A percentile compares a stretch with the other conserved stretches of the same genome.
phyloP scores from a whole-genome alignment of 2,797 vertebrate species.

The Anguilla pacifica region DNA sequence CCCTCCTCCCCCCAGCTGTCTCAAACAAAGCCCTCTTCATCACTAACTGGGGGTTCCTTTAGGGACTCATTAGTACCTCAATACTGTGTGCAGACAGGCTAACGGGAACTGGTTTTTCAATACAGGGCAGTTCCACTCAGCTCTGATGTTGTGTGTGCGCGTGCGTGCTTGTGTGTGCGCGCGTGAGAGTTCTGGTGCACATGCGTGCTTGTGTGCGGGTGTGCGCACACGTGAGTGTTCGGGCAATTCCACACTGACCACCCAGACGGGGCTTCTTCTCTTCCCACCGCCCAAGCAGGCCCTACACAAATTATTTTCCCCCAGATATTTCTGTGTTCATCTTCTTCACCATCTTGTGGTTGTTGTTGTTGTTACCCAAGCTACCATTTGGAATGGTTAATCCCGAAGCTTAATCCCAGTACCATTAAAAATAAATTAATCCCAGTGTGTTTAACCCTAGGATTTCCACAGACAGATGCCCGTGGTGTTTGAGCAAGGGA shows the following conservation, averaged over 20 bases:
- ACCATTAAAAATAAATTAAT: not conserved
- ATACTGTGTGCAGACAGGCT: constrained; percentile 15
- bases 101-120: not conserved
- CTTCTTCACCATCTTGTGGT: constrained; percentile 47
- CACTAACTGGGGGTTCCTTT: constrained; percentile 14
- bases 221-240: constrained; percentile 34
- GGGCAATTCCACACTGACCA: constrained; percentile 39
- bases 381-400: not conserved
- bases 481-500: not conserved
- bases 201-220: constrained; percentile 44
- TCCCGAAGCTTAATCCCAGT: not conserved
- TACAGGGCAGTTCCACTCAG: constrained; percentile 13
- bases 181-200: constrained; percentile 23
- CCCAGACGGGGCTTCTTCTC: constrained; percentile 60
- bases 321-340: not conserved
- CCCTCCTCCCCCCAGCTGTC: not conserved
- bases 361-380: constrained; percentile 27
- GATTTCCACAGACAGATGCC: not conserved
- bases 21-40: constrained; percentile 30
- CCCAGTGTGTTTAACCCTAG: not conserved
- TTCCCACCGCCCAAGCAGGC: not conserved
- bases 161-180: not conserved
- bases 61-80: constrained; percentile 27
- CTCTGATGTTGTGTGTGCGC: constrained; percentile 12
- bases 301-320: not conserved